Evolutionary conservation across 2,797 vertebrate genomes (phyloP), one percentile per base, ranked within the genome.

Genomic region (Thaleichthys pacificus): DNA sequence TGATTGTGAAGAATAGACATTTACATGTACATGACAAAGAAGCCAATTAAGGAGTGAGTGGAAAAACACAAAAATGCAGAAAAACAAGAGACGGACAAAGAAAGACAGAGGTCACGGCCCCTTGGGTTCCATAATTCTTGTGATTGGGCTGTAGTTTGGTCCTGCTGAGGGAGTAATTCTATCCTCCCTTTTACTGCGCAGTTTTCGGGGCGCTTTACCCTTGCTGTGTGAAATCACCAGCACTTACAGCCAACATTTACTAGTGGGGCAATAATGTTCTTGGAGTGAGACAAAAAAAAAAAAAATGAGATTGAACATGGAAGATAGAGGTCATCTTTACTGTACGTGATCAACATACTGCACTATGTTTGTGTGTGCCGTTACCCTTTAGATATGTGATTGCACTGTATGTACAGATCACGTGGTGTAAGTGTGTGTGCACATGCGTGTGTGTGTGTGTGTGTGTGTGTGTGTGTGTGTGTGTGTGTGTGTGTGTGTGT

Each of bases 211-310:
- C 17, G 79, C 78, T 80, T 82, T 17, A 69, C 71, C 78, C 82
- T 72, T 30, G 62, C 84, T 84, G 88, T 89, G 89, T 90, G 82
- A 91, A 91, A 90, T 91, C 86, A 86, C 82, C 60, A 78, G 77
- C 88, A 80, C 75, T 90, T 87, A 89, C 74, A 78, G 81, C 69
- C 82, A 81, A 84, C 83, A 87, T 86, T 88, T 84, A 85, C 88
- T 77, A 58, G 83, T 73, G 57, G 69, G 81, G 86, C 82, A 84
- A 89, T 91, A 86, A 90, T 86, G 78, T 79, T 58, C 68, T 79
- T 73, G 71, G 80, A 83, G 80, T 61, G 82, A 88, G 85, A 91
- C 82, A 76, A 75, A 72, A 85, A 82, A 42, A 79, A 84, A 81
- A 11, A 78, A 78, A 78, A 73, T 14, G 80, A 80, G 79, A 14